These are phyloP conservation scores for Hippopotamus amphibius DNA, from an alignment of 2,113 vertebrate species.

Conservation along the genomic window DNA sequence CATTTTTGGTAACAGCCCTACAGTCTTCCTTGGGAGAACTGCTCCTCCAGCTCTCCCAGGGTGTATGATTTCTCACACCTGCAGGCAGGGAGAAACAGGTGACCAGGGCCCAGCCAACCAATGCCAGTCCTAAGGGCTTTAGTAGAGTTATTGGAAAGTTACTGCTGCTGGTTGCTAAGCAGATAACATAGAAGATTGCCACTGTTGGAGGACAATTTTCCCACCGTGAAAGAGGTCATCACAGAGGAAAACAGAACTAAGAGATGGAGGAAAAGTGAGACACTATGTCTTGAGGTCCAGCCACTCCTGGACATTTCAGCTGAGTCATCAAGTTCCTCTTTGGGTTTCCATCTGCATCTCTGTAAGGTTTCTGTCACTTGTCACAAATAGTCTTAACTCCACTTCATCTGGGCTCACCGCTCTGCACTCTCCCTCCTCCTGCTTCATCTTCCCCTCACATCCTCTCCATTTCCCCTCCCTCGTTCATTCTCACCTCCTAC, in stretches of 20 bases:
- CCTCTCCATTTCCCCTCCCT: neutral
- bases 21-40: neutral
- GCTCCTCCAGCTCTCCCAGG: neutral
- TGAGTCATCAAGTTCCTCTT: neutral
- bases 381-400: neutral
- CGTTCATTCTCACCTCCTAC: neutral
- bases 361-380: neutral
- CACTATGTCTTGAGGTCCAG: neutral
- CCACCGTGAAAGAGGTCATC: neutral
- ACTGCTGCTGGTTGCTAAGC: neutral
- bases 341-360: rapidly evolving
- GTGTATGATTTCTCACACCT: rapidly evolving
- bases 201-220: rapidly evolving
- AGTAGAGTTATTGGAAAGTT: too few relatives aligned
- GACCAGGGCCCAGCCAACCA: neutral
- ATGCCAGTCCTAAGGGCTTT: rapidly evolving
- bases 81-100: neutral
- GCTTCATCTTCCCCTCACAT: neutral
- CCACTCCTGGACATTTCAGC: neutral
- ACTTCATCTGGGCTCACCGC: rapidly evolving
- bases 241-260: neutral
- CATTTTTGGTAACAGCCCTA: neutral
- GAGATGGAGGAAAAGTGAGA: neutral
- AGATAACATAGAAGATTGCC: rapidly evolving
- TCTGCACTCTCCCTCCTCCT: too few relatives aligned